Evolutionary conservation across 2,113 vertebrate species (phyloP).

Genomic region (Peromyscus leucopus): DNA sequence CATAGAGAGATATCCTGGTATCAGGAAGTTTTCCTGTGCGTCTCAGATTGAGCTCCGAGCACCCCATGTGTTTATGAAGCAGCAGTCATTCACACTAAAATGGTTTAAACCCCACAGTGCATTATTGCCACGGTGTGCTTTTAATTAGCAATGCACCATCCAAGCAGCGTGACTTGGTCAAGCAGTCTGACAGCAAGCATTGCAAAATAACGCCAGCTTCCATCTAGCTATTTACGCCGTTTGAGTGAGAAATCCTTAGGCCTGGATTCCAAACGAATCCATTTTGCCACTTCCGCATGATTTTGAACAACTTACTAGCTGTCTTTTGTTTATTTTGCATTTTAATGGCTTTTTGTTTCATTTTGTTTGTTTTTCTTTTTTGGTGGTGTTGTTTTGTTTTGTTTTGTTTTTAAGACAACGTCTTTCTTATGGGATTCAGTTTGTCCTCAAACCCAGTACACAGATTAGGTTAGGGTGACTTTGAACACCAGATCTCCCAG

Average conservation of each 20-base stretch:
- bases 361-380: too few relatives aligned
- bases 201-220: neutral
- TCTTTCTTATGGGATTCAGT: neutral
- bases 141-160: neutral
- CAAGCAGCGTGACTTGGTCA: accelerated
- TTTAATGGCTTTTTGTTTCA: neutral
- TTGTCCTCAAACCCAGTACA: neutral
- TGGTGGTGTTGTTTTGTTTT: accelerated
- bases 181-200: neutral
- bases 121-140: neutral
- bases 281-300: neutral
- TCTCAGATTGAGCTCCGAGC: neutral
- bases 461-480: neutral
- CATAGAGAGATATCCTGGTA: neutral
- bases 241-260: neutral
- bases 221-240: neutral
- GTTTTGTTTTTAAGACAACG: too few relatives aligned
- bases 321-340: neutral
- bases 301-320: neutral
- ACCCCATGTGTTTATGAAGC: neutral
- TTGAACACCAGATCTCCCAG: too few relatives aligned
- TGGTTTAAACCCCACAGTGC: neutral
- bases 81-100: neutral
- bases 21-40: neutral
- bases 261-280: neutral